Percentiles rank a stretch among this genome's conserved stretches.
phyloP scores from a whole-genome alignment of 1,140 invertebrate species.

The Maconellicoccus hirsutus region DNA sequence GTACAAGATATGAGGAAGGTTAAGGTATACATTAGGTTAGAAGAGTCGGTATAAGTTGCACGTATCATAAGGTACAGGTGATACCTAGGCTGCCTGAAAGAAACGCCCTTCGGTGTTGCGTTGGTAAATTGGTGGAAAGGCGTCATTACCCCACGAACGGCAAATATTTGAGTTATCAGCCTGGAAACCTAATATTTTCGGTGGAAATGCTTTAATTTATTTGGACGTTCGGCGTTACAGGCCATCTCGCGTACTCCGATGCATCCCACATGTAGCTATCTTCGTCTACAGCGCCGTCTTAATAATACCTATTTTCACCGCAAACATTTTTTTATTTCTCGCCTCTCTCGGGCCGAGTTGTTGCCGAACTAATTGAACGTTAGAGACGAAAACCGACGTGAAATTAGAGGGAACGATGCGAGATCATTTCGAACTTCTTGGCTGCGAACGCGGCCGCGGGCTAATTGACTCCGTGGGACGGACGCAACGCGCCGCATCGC shows the following conservation, averaged over 20 bases:
- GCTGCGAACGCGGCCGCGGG: neutral
- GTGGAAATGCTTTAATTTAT: slow-evolving; percentile 18
- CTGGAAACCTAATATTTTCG: slow-evolving; percentile 11
- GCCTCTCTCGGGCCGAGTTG: slow-evolving; percentile 6
- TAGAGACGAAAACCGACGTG: slow-evolving; percentile 15
- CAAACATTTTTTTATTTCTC: slow-evolving; percentile 21
- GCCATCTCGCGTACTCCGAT: neutral
- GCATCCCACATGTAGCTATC: neutral
- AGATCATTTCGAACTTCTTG: slow-evolving; percentile 18
- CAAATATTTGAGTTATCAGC: slow-evolving; percentile 19
- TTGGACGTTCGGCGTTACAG: neutral
- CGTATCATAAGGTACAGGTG: slow-evolving; percentile 13
- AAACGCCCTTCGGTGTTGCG: slow-evolving; percentile 14
- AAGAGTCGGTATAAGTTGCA: too few species aligned
- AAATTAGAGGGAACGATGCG: slow-evolving; percentile 20
- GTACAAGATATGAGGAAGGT: neutral
- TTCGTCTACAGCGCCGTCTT: neutral
- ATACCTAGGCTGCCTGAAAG: neutral
- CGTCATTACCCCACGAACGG: slow-evolving; percentile 12
- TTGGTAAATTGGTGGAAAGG: slow-evolving; percentile 14
- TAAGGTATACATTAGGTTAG: too few species aligned
- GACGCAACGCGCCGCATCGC: too few species aligned
- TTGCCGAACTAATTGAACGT: slow-evolving; percentile 22
- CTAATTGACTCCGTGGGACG: slow-evolving; percentile 11
- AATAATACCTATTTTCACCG: slow-evolving; percentile 22